Evolutionary conservation across 2,113 vertebrate species (phyloP), one percentile per base, ranked within the genome.

Genomic region (Eleginops maclovinus): DNA sequence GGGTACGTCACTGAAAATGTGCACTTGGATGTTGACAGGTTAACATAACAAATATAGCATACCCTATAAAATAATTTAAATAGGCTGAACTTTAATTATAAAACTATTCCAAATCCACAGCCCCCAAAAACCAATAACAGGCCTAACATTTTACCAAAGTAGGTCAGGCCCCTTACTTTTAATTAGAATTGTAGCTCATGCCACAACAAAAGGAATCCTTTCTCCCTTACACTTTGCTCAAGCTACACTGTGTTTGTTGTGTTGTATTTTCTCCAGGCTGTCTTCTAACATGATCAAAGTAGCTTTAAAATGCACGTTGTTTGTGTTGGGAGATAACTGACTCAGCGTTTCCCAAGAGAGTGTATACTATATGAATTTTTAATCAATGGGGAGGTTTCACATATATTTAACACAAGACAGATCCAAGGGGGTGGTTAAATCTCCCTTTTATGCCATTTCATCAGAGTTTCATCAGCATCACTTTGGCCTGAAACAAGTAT

Each of bases 231-330:
- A 44, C n/a, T 13, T n/a, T 63, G 26, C 22, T 22, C 28, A 43
- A 44, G 3, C 7, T 6, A 36, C 19, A 50, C 12, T 36, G 9
- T 44, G 31, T n/a, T 49, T 11, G 69, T 59, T 15, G 36, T 46
- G 61, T 6, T 61, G 15, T 26, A 22, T 54, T 5, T 9, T 44
- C 47, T 80, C 9, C 54, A 67, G 40, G 16, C 63, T 54, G 46
- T 36, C 50, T 75, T 9, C 71, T 69, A 56, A 67, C 19, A 21
- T 16, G 22, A 24, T 72, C 67, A 72, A 75, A 75, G 65, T 14
- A 44, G 53, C 36, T 75, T 81, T 50, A 40, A 40, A 81, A 41
- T 53, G 50, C 0, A 43, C 69, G 53, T 51, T 72, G 26, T 82
- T 66, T 49, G 16, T 71, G 66, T 59, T 54, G 24, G 17, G 17